phyloP scores from a whole-genome alignment of 2,888 invertebrate species.

The Pollenia angustigena region DNA sequence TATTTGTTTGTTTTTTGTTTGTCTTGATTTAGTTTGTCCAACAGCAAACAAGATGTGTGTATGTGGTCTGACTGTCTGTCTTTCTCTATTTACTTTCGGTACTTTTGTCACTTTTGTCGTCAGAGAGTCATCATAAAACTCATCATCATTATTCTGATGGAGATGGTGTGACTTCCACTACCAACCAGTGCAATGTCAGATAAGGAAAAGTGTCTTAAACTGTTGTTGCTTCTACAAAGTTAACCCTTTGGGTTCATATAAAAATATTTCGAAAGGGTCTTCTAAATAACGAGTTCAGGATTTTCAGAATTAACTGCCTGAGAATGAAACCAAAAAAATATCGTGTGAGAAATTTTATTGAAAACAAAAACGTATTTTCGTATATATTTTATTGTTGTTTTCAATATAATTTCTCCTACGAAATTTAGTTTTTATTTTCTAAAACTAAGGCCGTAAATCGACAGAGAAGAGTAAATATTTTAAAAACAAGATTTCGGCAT shows the following conservation, averaged over 20 bases:
- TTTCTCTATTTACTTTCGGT: conserved; percentile 61
- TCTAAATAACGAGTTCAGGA: no score
- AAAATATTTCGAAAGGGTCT: no score
- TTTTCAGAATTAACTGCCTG: no score
- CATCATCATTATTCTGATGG: conserved; percentile 52
- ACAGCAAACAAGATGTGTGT: conserved; percentile 45
- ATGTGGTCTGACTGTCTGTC: conserved; percentile 51
- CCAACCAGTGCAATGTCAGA: conserved; percentile 16
- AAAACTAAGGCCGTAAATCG: no score
- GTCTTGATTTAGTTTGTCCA: conserved; percentile 51
- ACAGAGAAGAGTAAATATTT: no score
- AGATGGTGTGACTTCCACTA: conserved; percentile 61
- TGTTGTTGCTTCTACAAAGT: background rate
- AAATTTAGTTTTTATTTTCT: no score
- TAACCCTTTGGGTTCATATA: conserved; percentile 9
- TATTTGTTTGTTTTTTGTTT: conserved; percentile 20
- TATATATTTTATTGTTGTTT: no score
- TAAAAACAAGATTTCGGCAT: no score
- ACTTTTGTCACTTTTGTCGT: conserved; percentile 71
- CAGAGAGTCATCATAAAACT: conserved; percentile 55
- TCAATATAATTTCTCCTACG: no score
- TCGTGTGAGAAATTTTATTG: no score
- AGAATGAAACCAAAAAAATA: no score
- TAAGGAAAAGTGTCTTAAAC: conserved; percentile 21
- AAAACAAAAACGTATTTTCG: no score